Evolutionary conservation across 2,888 invertebrate species (phyloP).

Genomic region (Lampropteryx suffumata): DNA sequence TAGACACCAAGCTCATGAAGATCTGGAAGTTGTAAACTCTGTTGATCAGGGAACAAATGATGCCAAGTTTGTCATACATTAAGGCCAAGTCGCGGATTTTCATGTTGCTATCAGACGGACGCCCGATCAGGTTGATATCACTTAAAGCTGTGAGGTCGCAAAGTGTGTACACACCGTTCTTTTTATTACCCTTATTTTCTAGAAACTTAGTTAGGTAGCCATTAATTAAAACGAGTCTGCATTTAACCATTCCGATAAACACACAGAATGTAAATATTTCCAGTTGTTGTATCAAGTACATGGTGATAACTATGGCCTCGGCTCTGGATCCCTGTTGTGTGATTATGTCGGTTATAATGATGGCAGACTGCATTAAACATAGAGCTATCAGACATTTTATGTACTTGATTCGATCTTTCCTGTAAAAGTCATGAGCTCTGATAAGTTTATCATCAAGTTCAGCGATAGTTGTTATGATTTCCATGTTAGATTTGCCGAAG

Average conservation of each 20-base stretch:
- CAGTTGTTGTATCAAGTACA: slow-evolving; percentile 50
- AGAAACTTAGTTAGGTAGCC: slow-evolving; percentile 47
- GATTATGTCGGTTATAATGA: slow-evolving; percentile 31
- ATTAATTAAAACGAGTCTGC: slow-evolving; percentile 50
- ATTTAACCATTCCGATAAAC: slow-evolving; percentile 46
- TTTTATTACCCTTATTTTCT: slow-evolving; percentile 38
- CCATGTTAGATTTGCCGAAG: slow-evolving; percentile 13
- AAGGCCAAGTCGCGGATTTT: slow-evolving; percentile 53
- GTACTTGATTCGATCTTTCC: slow-evolving; percentile 35
- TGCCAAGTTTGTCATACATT: slow-evolving; percentile 54
- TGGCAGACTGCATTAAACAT: slow-evolving; percentile 30
- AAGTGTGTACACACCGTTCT: slow-evolving; percentile 40
- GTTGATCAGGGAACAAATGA: slow-evolving; percentile 49
- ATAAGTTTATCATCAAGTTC: slow-evolving; percentile 21
- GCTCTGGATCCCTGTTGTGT: slow-evolving; percentile 25
- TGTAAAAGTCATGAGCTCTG: slow-evolving; percentile 12
- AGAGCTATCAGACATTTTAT: slow-evolving; percentile 32
- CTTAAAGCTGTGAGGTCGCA: slow-evolving; percentile 34
- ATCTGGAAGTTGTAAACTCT: slow-evolving; percentile 59
- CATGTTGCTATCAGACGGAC: slow-evolving; percentile 39
- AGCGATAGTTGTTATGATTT: slow-evolving; percentile 11
- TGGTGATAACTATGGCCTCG: slow-evolving; percentile 31
- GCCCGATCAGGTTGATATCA: slow-evolving; percentile 42
- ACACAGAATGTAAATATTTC: slow-evolving; percentile 53
- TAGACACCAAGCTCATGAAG: slow-evolving; percentile 56